phyloP scores from a whole-genome alignment of 2,797 vertebrate genomes.

The Tiaroga cobitis region DNA sequence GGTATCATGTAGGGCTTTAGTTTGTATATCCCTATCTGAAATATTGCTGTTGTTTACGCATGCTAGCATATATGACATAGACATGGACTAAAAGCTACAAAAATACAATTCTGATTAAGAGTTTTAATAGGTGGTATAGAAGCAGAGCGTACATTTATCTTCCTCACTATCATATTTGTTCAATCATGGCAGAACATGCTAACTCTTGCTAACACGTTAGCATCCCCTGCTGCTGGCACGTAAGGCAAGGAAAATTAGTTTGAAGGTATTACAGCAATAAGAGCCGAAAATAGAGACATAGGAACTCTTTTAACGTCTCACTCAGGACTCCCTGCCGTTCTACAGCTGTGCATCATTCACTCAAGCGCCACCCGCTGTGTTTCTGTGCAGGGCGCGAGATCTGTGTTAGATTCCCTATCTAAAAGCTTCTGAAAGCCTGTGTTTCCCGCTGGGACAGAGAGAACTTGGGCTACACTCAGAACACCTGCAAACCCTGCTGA shows the following conservation, averaged over 20 bases:
- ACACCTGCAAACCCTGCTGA: slow-evolving; percentile 1
- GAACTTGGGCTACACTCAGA: neutral
- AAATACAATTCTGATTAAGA: neutral
- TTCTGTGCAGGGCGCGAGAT: neutral
- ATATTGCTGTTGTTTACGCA: neutral
- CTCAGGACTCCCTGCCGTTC: neutral
- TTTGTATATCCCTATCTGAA: neutral
- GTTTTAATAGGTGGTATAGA: neutral
- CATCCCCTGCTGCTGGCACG: neutral
- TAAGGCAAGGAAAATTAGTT: neutral
- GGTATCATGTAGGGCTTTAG: neutral
- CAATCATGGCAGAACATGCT: neutral
- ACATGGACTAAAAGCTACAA: neutral
- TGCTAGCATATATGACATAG: too few relatives aligned
- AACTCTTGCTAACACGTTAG: slow-evolving; percentile 3
- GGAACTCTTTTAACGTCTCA: neutral
- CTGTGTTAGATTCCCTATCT: neutral
- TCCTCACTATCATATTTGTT: neutral
- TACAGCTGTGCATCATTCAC: neutral
- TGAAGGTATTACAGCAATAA: neutral
- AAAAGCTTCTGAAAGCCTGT: neutral
- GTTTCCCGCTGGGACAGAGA: neutral
- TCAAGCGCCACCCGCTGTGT: neutral
- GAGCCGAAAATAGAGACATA: neutral
- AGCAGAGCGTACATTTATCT: neutral